These are phyloP conservation scores for Heterodera carotae DNA, from an alignment of 1,140 invertebrate genomes.

Conservation along the genomic window DNA sequence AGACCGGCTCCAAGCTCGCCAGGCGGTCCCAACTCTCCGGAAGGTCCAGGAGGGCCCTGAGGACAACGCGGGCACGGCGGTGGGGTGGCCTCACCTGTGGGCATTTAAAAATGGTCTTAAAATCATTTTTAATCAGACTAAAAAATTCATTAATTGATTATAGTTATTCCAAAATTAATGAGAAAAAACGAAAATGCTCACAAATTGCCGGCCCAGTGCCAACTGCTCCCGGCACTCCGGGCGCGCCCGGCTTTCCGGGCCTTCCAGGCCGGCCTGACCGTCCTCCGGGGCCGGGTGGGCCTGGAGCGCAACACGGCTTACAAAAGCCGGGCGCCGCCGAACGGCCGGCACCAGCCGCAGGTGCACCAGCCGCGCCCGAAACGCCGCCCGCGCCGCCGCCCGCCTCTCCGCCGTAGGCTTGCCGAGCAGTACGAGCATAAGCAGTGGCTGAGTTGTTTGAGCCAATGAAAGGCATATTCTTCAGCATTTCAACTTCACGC, in stretches of 20 bases:
- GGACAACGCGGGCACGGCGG: constrained; percentile 44
- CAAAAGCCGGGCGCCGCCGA: constrained; percentile 4
- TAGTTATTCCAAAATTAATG: background rate
- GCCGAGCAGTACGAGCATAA: constrained; percentile 9
- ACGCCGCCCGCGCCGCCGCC: background rate
- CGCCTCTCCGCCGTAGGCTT: constrained; percentile 20
- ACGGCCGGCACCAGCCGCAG: background rate
- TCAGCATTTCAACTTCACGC: constrained; percentile 26
- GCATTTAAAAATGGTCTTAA: background rate
- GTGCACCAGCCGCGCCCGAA: background rate
- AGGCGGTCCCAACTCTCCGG: constrained; percentile 31
- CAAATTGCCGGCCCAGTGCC: constrained; percentile 35
- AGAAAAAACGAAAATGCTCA: background rate
- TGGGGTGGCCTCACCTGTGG: constrained; percentile 25
- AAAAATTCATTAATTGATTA: background rate
- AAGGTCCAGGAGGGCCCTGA: constrained; percentile 7
- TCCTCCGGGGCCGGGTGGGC: constrained; percentile 17
- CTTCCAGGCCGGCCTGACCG: constrained; percentile 17
- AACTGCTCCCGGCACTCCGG: constrained; percentile 39
- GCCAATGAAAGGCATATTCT: constrained; percentile 19
- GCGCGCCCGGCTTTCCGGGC: constrained; percentile 31
- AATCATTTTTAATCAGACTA: constrained; percentile 2
- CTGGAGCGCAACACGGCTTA: constrained; percentile 20
- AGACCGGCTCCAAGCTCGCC: constrained; percentile 37
- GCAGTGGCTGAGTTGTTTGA: background rate